A percentile compares a stretch with the other conserved stretches of the same genome.
Evolutionary conservation across 2,888 invertebrate species (phyloP).

Genomic region (Malthinus seriepunctatus): DNA sequence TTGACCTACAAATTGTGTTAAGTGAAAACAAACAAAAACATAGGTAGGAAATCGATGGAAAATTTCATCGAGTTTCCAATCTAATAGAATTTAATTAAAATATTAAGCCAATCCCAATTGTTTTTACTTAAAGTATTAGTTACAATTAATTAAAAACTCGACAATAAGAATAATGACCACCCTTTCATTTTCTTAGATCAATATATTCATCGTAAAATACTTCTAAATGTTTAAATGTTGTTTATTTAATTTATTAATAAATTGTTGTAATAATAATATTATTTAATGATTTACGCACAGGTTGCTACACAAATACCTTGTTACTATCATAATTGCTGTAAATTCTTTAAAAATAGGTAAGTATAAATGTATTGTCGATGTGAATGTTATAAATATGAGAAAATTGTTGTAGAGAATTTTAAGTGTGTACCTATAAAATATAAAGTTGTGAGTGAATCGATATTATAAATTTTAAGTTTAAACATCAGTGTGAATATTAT

Average conservation of each 20-base stretch:
- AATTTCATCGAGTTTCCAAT: no score
- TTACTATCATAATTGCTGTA: slow-evolving; percentile 18
- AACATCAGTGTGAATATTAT: background rate
- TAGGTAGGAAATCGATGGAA: no score
- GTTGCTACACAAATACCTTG: slow-evolving; percentile 35
- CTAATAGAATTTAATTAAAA: no score
- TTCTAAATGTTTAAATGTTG: no score
- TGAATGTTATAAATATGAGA: slow-evolving; percentile 22
- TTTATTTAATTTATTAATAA: background rate
- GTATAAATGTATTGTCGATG: slow-evolving; percentile 28
- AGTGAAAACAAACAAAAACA: no score
- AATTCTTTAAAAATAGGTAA: slow-evolving; percentile 22
- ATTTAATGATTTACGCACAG: slow-evolving; percentile 28
- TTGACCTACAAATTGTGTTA: no score
- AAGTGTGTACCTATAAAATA: slow-evolving; percentile 5
- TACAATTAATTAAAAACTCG: no score
- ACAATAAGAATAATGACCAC: no score
- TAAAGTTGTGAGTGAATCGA: background rate
- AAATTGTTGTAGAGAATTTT: slow-evolving; percentile 15
- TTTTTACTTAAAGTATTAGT: no score
- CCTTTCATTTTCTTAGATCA: no score
- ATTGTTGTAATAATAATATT: slow-evolving; percentile 15
- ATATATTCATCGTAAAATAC: no score
- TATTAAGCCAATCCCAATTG: no score
- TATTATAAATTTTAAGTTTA: background rate